A percentile compares a stretch with the other conserved stretches of the same genome.
These are phyloP conservation scores for Holacanthus passer DNA, from an alignment of 2,113 vertebrate species.

Conservation along the genomic window DNA sequence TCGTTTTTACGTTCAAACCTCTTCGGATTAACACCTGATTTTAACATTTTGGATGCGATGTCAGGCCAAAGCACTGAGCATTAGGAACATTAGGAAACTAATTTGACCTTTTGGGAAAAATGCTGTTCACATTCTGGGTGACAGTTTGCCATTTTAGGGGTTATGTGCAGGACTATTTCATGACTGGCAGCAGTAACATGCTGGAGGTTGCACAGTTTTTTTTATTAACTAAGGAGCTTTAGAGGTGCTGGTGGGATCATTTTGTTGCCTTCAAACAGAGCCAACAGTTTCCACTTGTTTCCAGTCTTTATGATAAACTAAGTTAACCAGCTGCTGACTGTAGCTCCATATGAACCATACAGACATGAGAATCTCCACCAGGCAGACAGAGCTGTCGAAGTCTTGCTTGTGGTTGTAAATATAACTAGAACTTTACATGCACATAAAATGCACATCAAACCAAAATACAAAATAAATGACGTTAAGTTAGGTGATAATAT, in stretches of 20 bases:
- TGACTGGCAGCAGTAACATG: not conserved
- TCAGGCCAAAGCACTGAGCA: not conserved
- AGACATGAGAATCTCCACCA: no score
- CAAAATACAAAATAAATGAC: not conserved
- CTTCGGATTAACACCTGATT: not conserved
- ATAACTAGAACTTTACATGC: not conserved
- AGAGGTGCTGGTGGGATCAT: not conserved
- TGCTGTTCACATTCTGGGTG: not conserved
- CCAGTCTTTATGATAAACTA: not conserved
- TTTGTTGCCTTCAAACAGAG: not conserved
- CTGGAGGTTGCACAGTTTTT: not conserved
- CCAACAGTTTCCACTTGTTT: not conserved
- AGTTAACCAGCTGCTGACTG: not conserved
- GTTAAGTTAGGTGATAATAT: not conserved
- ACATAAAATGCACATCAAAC: not conserved
- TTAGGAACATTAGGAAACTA: not conserved
- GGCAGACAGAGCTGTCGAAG: not conserved
- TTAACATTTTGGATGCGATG: not conserved
- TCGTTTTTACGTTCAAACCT: not conserved
- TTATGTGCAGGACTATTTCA: not conserved
- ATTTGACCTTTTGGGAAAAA: not conserved
- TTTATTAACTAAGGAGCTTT: not conserved
- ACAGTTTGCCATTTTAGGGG: not conserved
- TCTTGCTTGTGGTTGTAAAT: not conserved
- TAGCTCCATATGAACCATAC: not conserved